Conservation (phyloP, 1,140 invertebrate species). For the Mesaphorura yosii region DNA sequence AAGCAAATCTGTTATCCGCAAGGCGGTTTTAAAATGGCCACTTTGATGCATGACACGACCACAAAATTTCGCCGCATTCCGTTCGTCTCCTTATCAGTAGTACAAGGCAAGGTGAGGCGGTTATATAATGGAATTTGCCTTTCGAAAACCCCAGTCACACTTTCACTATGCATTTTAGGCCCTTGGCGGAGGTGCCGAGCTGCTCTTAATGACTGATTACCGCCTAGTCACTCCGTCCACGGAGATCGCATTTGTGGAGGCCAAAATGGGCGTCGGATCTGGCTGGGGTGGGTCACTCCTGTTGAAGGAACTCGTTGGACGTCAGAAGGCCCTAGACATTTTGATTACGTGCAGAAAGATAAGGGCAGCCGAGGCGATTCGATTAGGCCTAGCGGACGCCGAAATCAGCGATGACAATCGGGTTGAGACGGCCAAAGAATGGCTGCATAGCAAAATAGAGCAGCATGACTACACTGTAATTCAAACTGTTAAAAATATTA, state of each 20-base stretch:
- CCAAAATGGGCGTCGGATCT: slow-evolving; percentile 45
- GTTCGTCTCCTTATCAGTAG: slow-evolving; percentile 42
- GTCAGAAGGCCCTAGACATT: slow-evolving; percentile 39
- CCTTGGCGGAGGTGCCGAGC: slow-evolving; percentile 50
- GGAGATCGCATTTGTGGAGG: slow-evolving; percentile 44
- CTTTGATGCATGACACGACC: slow-evolving; percentile 43
- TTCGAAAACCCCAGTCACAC: neutral
- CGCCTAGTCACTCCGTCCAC: slow-evolving; percentile 37
- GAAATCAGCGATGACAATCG: slow-evolving; percentile 26
- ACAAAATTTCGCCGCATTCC: slow-evolving; percentile 41
- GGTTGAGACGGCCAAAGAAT: slow-evolving; percentile 32
- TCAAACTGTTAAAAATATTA: slow-evolving; percentile 39
- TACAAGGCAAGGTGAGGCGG: slow-evolving; percentile 39
- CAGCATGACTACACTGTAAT: slow-evolving; percentile 32
- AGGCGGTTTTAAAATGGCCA: slow-evolving; percentile 40
- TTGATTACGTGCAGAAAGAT: slow-evolving; percentile 38
- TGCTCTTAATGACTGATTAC: slow-evolving; percentile 46
- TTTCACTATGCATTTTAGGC: slow-evolving; percentile 32
- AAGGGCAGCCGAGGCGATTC: slow-evolving; percentile 35
- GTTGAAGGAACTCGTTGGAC: slow-evolving; percentile 40
- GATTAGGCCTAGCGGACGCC: slow-evolving; percentile 37
- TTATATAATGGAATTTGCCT: neutral
- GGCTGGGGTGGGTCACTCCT: slow-evolving; percentile 47
- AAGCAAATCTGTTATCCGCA: slow-evolving; percentile 34
- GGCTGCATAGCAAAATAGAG: slow-evolving; percentile 35